These are phyloP conservation scores for Ptilorrhoa leucosticta DNA, from an alignment of 2,113 vertebrate genomes.

Conservation along the genomic window DNA sequence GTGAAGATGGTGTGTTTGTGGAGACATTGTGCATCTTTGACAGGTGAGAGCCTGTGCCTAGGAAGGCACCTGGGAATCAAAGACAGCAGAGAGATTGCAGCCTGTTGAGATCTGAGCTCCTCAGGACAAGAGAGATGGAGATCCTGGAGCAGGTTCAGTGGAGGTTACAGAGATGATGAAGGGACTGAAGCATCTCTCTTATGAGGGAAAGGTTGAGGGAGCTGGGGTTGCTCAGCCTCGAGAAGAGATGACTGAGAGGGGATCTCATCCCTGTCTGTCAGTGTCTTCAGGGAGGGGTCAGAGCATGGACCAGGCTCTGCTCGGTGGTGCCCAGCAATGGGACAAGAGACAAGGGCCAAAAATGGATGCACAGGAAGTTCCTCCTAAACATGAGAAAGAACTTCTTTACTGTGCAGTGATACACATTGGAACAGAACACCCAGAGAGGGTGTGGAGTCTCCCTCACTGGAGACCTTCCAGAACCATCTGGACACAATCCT, in stretches of 20 bases:
- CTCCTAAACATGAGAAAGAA: not conserved
- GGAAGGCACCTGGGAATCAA: not conserved
- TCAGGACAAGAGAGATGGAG: not conserved
- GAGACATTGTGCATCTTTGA: not conserved
- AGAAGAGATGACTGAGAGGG: rapidly evolving
- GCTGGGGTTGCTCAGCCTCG: rapidly evolving
- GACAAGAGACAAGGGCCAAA: rapidly evolving
- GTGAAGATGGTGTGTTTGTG: not conserved
- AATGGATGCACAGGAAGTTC: rapidly evolving
- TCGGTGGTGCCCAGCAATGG: not conserved
- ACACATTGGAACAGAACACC: rapidly evolving
- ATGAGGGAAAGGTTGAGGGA: not conserved
- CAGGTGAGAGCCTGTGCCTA: not conserved
- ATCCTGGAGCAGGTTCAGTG: rapidly evolving
- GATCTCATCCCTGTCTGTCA: not conserved
- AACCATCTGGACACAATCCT: rapidly evolving
- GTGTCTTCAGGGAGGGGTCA: not conserved
- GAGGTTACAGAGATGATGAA: too few species aligned
- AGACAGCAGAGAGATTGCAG: not conserved
- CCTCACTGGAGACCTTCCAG: not conserved
- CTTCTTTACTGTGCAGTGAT: rapidly evolving
- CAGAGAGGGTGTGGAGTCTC: not conserved
- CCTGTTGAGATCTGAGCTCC: not conserved
- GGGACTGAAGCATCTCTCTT: not conserved
- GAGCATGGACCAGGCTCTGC: not conserved